Evolutionary conservation across 2,113 vertebrate species (phyloP), one percentile per base, ranked within the genome.

Genomic region (Anser cygnoides): DNA sequence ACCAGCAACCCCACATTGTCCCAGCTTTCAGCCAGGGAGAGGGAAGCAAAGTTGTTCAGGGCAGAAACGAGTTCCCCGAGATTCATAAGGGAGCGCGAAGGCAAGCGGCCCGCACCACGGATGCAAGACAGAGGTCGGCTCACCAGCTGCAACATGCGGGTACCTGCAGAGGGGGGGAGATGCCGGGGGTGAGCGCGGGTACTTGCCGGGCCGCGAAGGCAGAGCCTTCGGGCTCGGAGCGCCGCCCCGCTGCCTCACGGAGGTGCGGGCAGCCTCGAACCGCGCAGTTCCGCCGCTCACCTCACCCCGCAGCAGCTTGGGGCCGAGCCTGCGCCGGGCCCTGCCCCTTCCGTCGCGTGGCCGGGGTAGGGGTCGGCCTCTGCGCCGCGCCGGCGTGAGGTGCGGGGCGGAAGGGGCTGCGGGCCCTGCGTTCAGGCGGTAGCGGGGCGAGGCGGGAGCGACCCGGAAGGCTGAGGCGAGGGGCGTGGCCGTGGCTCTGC

Each of bases 1-100:
- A 99, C 98, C 97, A 99, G 96, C 41, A 99, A 95, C 11, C 99
- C 99, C 9, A 99, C 99, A 2, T 99, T 99, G 97, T 99, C 99
- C 99, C 99, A 99, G 19, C 98, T 98, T 92, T 99, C 99, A 4
- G 99, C 99, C 90, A 99, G 97, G 0, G 98, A 98, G 31, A 98
- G 98, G 3, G 99, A 98, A 26, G 99, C 99, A 3, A 99, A 98
- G 89, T 98, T 95, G 70, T 99, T 98, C 68, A 99, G 94, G 66
- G 98, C 98, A 50, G 98, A 94, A 46, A 99, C 94, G 25, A 99
- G 96, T 11, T 97, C 93, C 66, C 98, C 83, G 33, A 99, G 96
- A 50, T 99, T 94, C 99, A 99, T 99, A 92, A 91, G 41, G 49
- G 90, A 43, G 70, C 66, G 70, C 0, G 58, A 79, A 37, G 92